phyloP scores from a whole-genome alignment of 1,140 invertebrate genomes.

The Conus betulinus region DNA sequence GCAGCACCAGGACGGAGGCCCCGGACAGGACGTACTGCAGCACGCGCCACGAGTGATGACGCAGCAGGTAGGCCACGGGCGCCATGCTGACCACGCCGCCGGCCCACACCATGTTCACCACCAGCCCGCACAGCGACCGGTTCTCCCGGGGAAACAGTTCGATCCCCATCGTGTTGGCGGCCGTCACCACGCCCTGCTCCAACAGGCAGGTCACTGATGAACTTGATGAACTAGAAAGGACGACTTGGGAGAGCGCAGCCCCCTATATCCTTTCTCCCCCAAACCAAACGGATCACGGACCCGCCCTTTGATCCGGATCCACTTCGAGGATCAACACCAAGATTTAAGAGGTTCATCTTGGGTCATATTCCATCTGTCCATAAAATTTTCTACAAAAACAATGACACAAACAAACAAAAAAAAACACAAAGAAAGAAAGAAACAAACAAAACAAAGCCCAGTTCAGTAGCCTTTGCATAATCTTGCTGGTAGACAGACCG shows the following conservation, averaged over 20 bases:
- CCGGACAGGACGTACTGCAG: constrained; percentile 42
- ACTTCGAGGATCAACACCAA: too few species aligned
- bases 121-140: constrained; percentile 36
- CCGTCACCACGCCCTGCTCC: constrained; percentile 1
- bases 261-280: background rate
- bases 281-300: too few species aligned
- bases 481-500: too few species aligned
- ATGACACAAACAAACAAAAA: too few species aligned
- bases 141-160: constrained; percentile 48
- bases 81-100: constrained; percentile 45
- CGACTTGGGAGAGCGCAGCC: background rate
- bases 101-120: constrained; percentile 48
- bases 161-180: constrained; percentile 41
- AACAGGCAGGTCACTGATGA: background rate
- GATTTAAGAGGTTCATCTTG: too few species aligned
- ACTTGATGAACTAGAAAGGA: background rate
- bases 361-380: too few species aligned
- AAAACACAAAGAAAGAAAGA: too few species aligned
- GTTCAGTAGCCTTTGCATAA: too few species aligned
- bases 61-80: constrained; percentile 46
- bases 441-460: too few species aligned
- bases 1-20: background rate
- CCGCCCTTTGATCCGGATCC: too few species aligned
- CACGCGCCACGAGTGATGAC: constrained; percentile 45
- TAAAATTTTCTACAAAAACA: too few species aligned